Evolutionary conservation across 2,113 vertebrate genomes (phyloP).

Genomic region (Sinocyclocheilus anshuiensis): DNA sequence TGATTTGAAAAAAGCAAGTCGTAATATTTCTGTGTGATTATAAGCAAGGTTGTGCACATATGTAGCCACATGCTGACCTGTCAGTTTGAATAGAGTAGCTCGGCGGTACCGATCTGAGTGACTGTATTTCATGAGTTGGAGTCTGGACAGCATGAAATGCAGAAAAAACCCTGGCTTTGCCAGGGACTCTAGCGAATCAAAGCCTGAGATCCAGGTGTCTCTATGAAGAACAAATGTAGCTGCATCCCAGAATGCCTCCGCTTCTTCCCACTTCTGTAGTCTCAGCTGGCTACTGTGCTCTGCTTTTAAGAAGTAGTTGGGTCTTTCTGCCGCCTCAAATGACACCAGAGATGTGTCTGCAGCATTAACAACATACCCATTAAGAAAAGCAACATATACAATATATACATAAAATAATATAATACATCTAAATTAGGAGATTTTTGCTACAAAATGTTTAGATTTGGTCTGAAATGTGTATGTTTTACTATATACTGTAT

Average conservation of each 20-base stretch:
- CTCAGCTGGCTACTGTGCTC: constrained; percentile 75
- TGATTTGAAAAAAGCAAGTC: neutral
- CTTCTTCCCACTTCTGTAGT: constrained; percentile 84
- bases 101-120: constrained; percentile 83
- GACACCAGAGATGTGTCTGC: constrained; percentile 87
- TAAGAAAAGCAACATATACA: neutral
- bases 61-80: constrained; percentile 74
- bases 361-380: constrained; percentile 32
- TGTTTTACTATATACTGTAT: neutral
- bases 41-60: neutral
- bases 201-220: constrained; percentile 84
- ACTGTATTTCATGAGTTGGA: constrained; percentile 81
- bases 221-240: constrained; percentile 88
- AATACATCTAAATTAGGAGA: neutral
- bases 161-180: constrained; percentile 86
- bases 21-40: neutral
- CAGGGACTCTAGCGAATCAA: constrained; percentile 88
- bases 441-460: neutral
- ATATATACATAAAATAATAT: neutral
- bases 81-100: constrained; percentile 85
- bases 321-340: constrained; percentile 86
- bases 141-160: constrained; percentile 66
- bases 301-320: constrained; percentile 87
- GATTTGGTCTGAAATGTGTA: neutral
- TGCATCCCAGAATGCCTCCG: constrained; percentile 76